Percentiles rank a stretch among this genome's conserved stretches.
phyloP scores from a whole-genome alignment of 2,888 invertebrate species.

The Serripes groenlandicus region DNA sequence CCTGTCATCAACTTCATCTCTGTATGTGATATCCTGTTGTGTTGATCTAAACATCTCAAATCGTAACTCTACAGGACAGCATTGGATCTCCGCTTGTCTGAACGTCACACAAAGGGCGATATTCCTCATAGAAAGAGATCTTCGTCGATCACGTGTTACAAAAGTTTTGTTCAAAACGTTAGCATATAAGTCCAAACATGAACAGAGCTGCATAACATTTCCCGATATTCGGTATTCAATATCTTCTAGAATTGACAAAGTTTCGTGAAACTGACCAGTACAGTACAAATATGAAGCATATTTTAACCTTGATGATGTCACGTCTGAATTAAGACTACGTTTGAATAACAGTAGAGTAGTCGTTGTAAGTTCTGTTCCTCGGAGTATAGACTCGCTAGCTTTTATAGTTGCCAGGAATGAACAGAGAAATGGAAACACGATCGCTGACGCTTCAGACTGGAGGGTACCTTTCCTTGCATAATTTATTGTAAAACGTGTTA shows the following conservation, averaged over 20 bases:
- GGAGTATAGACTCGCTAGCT: background rate
- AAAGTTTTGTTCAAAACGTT: background rate
- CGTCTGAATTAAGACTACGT: background rate
- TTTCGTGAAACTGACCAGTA: background rate
- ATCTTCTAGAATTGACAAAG: background rate
- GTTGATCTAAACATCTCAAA: background rate
- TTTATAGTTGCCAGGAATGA: background rate
- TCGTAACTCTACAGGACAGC: background rate
- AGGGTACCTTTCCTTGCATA: background rate
- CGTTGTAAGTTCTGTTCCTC: background rate
- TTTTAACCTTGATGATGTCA: background rate
- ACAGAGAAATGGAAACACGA: background rate
- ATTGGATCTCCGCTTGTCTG: background rate
- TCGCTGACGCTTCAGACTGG: background rate
- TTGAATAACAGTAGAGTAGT: background rate
- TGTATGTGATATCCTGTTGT: background rate
- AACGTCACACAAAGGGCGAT: background rate
- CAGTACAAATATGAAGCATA: constrained; percentile 4
- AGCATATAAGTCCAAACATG: background rate
- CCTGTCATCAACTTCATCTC: background rate
- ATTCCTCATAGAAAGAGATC: no score
- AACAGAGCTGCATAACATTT: background rate
- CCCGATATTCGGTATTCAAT: background rate
- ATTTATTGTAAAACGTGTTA: no score
- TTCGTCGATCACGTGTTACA: background rate